Evolutionary conservation across 92 coral and sea anemone genomes (phyloP).

Genomic region (Bergia sp.): DNA sequence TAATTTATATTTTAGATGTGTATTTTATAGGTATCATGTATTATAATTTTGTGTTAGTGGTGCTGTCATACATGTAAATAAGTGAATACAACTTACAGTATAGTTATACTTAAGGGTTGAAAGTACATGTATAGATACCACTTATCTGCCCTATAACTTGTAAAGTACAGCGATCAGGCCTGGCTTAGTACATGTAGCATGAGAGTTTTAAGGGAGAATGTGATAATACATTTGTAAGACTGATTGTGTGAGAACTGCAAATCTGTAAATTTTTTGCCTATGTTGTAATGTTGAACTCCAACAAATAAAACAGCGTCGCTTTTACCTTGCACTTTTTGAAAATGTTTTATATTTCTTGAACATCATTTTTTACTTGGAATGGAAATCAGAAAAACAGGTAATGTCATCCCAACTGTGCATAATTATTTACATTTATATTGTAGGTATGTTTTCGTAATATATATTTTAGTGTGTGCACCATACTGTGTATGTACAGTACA

Average conservation of each 20-base stretch:
- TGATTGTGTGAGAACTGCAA: background rate
- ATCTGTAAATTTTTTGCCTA: background rate
- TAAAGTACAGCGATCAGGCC: background rate
- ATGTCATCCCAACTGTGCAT: background rate
- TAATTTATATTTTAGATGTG: no score
- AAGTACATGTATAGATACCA: no score
- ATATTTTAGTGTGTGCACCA: no score
- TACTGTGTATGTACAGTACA: no score
- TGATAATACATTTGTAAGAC: background rate
- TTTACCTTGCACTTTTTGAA: slow-evolving; percentile 16
- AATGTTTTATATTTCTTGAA: background rate
- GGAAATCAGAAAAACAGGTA: background rate
- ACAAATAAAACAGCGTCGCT: slow-evolving; percentile 20
- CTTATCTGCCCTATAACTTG: background rate
- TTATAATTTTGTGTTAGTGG: background rate
- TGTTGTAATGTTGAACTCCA: slow-evolving; percentile 15
- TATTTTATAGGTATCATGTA: no score
- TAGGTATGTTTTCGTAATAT: no score
- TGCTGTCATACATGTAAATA: background rate
- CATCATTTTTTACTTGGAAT: background rate
- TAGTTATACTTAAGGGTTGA: background rate
- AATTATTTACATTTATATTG: no score
- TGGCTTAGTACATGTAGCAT: background rate
- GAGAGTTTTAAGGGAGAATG: background rate
- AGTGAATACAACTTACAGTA: background rate